Conservation (phyloP, 2,797 vertebrate genomes). For the Thaleichthys pacificus region DNA sequence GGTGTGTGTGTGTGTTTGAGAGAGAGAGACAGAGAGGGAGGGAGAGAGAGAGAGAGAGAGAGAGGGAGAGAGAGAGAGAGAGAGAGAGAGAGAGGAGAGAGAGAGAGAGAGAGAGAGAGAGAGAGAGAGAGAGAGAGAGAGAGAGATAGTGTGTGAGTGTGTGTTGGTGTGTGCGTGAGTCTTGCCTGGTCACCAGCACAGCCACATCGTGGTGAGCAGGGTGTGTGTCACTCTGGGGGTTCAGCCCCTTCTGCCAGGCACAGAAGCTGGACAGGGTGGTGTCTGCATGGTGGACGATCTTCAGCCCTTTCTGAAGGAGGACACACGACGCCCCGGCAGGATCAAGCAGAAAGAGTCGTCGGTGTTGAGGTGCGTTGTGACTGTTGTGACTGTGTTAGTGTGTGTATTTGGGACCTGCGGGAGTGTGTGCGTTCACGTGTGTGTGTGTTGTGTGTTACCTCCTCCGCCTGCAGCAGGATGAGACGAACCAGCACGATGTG, state of each 20-base stretch:
- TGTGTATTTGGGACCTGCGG: too few species aligned
- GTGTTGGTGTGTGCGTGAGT: not conserved
- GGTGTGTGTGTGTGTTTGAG: not conserved
- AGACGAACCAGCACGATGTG: slow-evolving; percentile 93
- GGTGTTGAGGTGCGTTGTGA: too few species aligned
- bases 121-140: too few species aligned
- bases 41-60: not conserved
- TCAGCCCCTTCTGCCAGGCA: slow-evolving; percentile 96
- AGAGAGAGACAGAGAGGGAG: not conserved
- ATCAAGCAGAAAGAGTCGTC: too few species aligned
- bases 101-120: too few species aligned
- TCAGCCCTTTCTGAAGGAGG: slow-evolving; percentile 86
- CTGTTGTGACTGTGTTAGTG: too few species aligned
- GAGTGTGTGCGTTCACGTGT: not conserved
- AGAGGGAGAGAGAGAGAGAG: too few species aligned
- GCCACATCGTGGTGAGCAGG: slow-evolving; percentile 93
- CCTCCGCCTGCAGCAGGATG: slow-evolving; percentile 92
- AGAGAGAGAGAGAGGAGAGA: too few species aligned
- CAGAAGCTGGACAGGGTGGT: slow-evolving; percentile 94
- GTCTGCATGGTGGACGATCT: slow-evolving; percentile 94
- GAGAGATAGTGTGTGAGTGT: too few species aligned
- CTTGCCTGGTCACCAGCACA: slow-evolving; percentile 88
- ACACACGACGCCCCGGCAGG: not conserved
- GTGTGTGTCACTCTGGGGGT: slow-evolving; percentile 91
- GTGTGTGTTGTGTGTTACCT: slow-evolving; percentile 74